phyloP scores from a whole-genome alignment of 2,113 vertebrate genomes.

The Prionailurus viverrinus region DNA sequence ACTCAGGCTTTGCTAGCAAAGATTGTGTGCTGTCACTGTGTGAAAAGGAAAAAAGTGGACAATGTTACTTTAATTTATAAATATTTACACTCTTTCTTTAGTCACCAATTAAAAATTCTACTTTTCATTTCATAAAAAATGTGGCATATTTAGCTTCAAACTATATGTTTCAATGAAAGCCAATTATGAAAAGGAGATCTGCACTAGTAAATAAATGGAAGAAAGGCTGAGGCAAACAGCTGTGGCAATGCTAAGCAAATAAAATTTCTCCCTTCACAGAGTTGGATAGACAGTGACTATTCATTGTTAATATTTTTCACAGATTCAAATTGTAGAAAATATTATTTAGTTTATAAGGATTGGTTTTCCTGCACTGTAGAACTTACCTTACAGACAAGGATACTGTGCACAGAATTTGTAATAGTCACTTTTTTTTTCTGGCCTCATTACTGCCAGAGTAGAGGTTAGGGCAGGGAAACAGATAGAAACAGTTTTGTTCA shows the following conservation, averaged over 20 bases:
- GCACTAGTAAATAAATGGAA: not conserved
- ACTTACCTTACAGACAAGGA: not conserved
- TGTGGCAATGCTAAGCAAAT: not conserved
- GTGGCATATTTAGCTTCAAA: not conserved
- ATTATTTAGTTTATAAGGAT: not conserved
- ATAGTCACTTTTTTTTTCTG: not conserved
- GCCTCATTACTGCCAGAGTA: not conserved
- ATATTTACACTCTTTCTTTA: not conserved
- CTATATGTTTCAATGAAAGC: not conserved
- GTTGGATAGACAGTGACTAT: not conserved
- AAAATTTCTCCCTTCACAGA: not conserved
- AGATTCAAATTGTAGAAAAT: not conserved
- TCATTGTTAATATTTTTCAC: not conserved
- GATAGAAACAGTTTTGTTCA: not conserved
- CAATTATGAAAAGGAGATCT: not conserved
- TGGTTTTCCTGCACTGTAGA: not conserved
- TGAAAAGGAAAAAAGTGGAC: not conserved
- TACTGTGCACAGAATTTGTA: not conserved
- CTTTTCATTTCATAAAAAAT: not conserved
- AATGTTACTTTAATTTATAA: not conserved
- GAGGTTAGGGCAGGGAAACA: not conserved
- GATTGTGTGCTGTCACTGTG: fast-evolving
- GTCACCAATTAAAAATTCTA: not conserved
- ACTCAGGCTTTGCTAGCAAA: no score
- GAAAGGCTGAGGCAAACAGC: not conserved